A percentile compares a stretch with the other conserved stretches of the same genome.
These are phyloP conservation scores for Myotis pilosus DNA, from an alignment of 2,797 vertebrate genomes.

Conservation along the genomic window DNA sequence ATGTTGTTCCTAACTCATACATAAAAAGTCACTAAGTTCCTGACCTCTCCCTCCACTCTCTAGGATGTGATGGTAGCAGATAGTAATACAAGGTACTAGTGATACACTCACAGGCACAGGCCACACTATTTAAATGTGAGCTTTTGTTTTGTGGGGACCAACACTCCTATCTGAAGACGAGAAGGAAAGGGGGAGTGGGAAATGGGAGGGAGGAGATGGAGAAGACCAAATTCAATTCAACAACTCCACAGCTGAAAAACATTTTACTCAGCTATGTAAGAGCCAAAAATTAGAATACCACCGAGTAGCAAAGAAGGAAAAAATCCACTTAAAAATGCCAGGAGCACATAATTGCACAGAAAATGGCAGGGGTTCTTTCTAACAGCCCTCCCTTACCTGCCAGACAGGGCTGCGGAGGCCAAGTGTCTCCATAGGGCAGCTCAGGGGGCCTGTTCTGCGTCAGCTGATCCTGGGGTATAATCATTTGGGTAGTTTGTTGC, in stretches of 20 bases:
- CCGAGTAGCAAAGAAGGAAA: neutral
- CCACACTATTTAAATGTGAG: neutral
- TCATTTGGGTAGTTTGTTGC: neutral
- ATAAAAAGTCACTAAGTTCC: neutral
- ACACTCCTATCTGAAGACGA: neutral
- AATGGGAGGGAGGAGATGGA: neutral
- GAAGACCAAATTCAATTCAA: neutral
- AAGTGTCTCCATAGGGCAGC: neutral
- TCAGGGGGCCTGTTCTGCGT: neutral
- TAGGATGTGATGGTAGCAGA: neutral
- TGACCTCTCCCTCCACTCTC: neutral
- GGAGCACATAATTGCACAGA: neutral
- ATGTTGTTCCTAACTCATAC: neutral
- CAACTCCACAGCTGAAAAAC: slow-evolving; percentile 4
- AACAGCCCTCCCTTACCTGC: neutral
- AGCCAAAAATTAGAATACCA: neutral
- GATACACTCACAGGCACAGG: fast-evolving
- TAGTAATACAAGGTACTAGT: neutral
- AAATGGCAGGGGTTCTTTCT: neutral
- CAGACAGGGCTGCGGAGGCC: neutral
- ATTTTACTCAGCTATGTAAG: slow-evolving; percentile 4
- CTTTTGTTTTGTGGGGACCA: neutral
- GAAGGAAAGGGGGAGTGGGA: neutral
- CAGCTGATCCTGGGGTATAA: neutral
- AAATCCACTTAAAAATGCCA: slow-evolving; percentile 17